phyloP scores from a whole-genome alignment of 2,797 vertebrate species.

The Xiphorhynchus erythropygius region DNA sequence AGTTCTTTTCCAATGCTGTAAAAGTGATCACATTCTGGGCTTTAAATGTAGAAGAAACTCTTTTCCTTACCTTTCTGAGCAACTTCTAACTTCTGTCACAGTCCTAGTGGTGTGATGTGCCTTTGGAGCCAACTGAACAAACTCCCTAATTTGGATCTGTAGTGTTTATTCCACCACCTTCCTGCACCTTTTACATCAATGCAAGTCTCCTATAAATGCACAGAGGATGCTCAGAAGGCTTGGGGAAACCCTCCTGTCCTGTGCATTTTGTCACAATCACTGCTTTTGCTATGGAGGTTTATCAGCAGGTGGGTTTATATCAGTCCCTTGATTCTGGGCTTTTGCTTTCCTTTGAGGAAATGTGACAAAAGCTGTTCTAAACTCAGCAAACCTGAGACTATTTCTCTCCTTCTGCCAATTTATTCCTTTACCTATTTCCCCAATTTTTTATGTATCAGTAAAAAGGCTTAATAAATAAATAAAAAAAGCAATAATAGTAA shows the following conservation, averaged over 20 bases:
- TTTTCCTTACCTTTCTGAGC: neutral
- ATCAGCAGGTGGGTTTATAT: neutral
- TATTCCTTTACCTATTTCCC: neutral
- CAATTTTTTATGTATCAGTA: neutral
- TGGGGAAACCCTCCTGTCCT: neutral
- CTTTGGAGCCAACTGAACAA: neutral
- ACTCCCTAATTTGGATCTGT: neutral
- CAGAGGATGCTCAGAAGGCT: neutral
- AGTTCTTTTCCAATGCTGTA: neutral
- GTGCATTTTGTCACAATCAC: neutral
- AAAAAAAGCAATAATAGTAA: neutral
- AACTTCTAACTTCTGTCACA: neutral
- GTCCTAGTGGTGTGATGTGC: fast-evolving
- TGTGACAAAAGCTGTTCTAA: neutral
- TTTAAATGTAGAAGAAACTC: neutral
- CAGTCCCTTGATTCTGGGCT: neutral
- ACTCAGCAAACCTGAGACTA: neutral
- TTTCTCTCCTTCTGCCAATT: neutral
- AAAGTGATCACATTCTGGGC: neutral
- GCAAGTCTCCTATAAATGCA: neutral
- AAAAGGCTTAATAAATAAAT: neutral
- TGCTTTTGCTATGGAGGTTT: neutral
- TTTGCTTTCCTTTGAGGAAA: neutral
- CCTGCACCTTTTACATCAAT: neutral
- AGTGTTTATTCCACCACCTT: neutral